These are phyloP conservation scores for Centropus unirufus DNA, from an alignment of 2,113 vertebrate genomes.

Conservation along the genomic window DNA sequence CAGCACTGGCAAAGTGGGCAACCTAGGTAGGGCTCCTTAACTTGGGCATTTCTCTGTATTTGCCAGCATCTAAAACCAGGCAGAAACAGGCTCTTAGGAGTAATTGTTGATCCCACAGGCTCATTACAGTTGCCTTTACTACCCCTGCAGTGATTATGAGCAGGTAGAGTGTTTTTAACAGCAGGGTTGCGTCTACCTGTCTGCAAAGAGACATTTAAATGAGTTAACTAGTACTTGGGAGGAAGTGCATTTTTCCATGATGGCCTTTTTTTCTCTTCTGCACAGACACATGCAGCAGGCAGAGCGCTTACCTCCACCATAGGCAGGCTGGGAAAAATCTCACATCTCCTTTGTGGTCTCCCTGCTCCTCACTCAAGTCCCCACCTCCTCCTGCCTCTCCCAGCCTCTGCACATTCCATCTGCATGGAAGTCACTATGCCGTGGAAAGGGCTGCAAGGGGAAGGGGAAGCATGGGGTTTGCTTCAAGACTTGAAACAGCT, in stretches of 20 bases:
- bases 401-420: accelerated
- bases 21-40: not conserved
- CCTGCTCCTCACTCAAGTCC: not conserved
- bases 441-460: not conserved
- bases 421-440: not conserved
- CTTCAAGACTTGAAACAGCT: not conserved
- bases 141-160: slow-evolving; percentile 4
- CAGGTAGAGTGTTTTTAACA: slow-evolving; percentile 10
- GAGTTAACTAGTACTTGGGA: slow-evolving; percentile 1
- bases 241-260: not conserved
- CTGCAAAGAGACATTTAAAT: slow-evolving; percentile 30
- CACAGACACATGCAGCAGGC: not conserved
- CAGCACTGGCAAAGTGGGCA: not conserved
- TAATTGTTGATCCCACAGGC: slow-evolving; percentile 15
- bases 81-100: not conserved
- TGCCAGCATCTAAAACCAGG: not conserved
- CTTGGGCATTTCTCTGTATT: not conserved
- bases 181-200: not conserved
- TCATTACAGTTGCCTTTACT: slow-evolving; percentile 20
- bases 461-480: not conserved
- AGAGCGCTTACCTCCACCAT: not conserved
- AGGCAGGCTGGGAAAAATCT: not conserved
- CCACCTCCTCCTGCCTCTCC: not conserved
- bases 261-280: not conserved
- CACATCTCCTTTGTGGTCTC: accelerated